phyloP scores from a whole-genome alignment of 2,113 vertebrate species.

The Ailurus styani region DNA sequence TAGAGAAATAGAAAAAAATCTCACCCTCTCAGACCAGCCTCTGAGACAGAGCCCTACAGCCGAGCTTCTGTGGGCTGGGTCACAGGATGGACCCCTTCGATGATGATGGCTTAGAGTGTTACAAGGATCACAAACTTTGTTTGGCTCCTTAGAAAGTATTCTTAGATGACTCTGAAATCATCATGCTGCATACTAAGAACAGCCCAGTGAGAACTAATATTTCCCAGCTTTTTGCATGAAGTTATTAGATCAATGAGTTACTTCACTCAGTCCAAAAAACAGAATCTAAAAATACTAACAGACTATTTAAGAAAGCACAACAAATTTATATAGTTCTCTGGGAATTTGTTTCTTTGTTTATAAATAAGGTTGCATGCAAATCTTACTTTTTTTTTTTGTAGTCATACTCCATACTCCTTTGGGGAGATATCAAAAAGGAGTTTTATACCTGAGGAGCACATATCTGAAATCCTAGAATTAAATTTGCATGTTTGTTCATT shows the following conservation, averaged over 20 bases:
- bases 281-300: neutral
- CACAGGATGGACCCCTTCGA: fast-evolving
- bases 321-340: neutral
- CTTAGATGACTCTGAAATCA: neutral
- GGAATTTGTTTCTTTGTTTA: neutral
- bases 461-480: neutral
- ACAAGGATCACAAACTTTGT: neutral
- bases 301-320: neutral
- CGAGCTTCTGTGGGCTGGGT: fast-evolving
- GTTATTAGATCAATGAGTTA: neutral
- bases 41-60: neutral
- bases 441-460: neutral
- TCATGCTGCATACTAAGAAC: neutral
- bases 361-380: neutral
- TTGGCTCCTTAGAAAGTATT: neutral
- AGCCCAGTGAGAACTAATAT: neutral
- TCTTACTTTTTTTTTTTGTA: neutral
- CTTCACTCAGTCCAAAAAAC: neutral
- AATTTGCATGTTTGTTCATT: neutral
- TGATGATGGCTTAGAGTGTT: neutral
- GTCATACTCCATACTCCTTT: neutral
- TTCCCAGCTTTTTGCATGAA: neutral
- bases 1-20: neutral
- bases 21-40: neutral
- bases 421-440: neutral